Evolutionary conservation across 2,888 invertebrate species (phyloP).

Genomic region (Polymixis flavicincta): DNA sequence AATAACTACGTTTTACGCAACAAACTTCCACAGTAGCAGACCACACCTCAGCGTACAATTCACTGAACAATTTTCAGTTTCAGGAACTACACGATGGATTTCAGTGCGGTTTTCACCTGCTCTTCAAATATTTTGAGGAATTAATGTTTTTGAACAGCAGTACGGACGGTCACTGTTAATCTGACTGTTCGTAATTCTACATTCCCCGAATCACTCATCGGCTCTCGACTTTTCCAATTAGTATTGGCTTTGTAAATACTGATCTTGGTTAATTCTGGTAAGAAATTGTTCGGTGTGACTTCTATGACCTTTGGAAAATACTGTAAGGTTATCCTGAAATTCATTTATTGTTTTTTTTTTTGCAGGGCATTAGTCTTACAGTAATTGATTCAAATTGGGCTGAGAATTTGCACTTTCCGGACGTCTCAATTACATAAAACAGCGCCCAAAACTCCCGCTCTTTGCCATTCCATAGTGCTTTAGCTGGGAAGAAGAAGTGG

Average conservation of each 20-base stretch:
- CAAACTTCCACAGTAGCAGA: neutral
- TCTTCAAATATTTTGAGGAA: slow-evolving; percentile 1
- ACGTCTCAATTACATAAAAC: no score
- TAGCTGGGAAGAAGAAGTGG: no score
- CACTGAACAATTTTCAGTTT: slow-evolving; percentile 24
- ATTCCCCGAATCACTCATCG: slow-evolving; percentile 2
- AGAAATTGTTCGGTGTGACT: neutral
- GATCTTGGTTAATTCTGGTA: neutral
- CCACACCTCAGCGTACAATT: neutral
- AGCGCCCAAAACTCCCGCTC: no score
- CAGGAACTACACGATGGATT: neutral
- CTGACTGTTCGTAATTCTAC: neutral
- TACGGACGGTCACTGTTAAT: neutral
- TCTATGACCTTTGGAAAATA: neutral
- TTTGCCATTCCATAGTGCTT: no score
- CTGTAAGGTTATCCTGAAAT: neutral
- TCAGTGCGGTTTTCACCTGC: slow-evolving; percentile 11
- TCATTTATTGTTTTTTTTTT: no score
- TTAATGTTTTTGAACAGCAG: neutral
- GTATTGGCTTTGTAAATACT: neutral
- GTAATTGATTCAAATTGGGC: no score
- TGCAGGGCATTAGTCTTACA: no score
- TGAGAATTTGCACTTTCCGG: no score
- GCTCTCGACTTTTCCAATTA: slow-evolving; percentile 11
- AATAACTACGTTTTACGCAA: neutral